These are phyloP conservation scores for Thaleichthys pacificus DNA, from an alignment of 2,797 vertebrate species.

Conservation along the genomic window DNA sequence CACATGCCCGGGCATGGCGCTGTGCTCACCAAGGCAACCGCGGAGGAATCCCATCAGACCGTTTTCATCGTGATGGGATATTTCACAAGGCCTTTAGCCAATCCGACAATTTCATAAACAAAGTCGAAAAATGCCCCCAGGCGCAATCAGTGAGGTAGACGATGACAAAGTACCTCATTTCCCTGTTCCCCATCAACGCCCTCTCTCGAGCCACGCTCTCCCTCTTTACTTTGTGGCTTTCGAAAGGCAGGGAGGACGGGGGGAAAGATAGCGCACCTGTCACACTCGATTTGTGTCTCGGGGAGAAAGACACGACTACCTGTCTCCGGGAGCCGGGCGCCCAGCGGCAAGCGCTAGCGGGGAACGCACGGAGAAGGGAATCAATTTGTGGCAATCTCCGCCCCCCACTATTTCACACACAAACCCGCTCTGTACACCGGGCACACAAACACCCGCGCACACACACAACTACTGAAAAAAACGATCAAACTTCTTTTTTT, in stretches of 20 bases:
- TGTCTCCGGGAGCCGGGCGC: constrained; percentile 70
- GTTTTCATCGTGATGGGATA: constrained; percentile 35
- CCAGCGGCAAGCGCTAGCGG: constrained; percentile 62
- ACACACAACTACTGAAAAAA: background rate
- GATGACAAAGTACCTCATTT: constrained; percentile 72
- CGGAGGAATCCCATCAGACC: constrained; percentile 15
- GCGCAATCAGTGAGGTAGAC: constrained; percentile 59
- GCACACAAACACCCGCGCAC: constrained; percentile 18
- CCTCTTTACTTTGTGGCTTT: constrained; percentile 72
- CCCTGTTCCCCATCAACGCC: constrained; percentile 68
- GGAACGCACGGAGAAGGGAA: constrained; percentile 59
- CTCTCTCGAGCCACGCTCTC: constrained; percentile 53
- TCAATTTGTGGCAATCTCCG: constrained; percentile 69
- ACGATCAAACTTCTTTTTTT: background rate
- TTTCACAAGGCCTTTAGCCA: constrained; percentile 41
- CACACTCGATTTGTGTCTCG: constrained; percentile 79
- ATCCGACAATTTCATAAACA: constrained; percentile 48
- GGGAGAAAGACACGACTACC: constrained; percentile 78
- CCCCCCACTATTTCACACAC: constrained; percentile 32
- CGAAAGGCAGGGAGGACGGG: constrained; percentile 80
- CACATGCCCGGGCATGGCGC: background rate
- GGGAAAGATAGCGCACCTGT: constrained; percentile 79
- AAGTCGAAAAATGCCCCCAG: constrained; percentile 24
- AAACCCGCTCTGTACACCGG: constrained; percentile 23
- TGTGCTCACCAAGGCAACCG: background rate